Percentiles rank a stretch among this genome's conserved stretches.
phyloP scores from a whole-genome alignment of 2,113 vertebrate genomes.

The Parus major region DNA sequence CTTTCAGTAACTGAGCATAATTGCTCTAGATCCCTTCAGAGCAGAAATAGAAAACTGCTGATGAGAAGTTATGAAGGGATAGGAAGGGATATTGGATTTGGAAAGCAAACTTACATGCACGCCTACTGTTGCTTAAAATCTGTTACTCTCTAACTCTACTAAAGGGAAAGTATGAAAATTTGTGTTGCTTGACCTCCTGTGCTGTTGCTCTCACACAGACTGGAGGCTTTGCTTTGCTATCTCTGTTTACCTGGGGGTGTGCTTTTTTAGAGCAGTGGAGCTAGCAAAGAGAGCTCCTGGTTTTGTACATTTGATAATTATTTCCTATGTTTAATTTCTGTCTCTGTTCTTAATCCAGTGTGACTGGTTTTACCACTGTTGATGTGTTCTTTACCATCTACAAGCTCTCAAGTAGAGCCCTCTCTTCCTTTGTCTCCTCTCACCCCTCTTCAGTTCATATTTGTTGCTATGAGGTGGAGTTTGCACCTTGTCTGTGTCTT shows the following conservation, averaged over 20 bases:
- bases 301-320: not conserved
- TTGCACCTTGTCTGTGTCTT: not conserved
- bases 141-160: not conserved
- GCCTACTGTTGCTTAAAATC: not conserved
- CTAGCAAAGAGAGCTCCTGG: not conserved
- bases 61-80: constrained; percentile 24
- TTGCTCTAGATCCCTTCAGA: constrained; percentile 14
- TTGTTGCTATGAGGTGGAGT: not conserved
- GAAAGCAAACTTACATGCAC: not conserved
- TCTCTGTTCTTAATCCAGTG: not conserved
- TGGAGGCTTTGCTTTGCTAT: not conserved
- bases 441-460: not conserved
- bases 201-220: not conserved
- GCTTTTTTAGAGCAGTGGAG: not conserved
- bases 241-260: not conserved
- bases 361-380: not conserved
- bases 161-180: not conserved
- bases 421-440: not conserved
- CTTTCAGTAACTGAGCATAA: constrained; percentile 65
- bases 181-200: not conserved
- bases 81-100: not conserved
- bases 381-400: not conserved
- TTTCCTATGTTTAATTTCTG: not conserved
- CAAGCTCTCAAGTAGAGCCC: not conserved
- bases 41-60: constrained; percentile 18